A percentile compares a stretch with the other conserved stretches of the same genome.
These are phyloP conservation scores for Nomada hirtipes DNA, from an alignment of 2,888 invertebrate species.

Conservation along the genomic window DNA sequence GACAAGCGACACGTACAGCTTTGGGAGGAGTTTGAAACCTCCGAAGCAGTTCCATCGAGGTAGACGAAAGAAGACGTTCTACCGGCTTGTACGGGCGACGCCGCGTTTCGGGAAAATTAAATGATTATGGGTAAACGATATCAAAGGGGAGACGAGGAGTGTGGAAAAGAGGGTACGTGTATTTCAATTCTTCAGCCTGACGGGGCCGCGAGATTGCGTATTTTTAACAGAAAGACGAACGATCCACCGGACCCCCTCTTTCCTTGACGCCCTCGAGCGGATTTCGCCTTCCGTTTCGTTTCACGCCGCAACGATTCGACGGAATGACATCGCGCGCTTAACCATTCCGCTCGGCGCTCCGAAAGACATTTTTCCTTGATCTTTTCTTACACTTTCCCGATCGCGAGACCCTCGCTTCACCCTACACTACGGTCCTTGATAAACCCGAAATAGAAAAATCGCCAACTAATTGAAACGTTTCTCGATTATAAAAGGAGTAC, in stretches of 20 bases:
- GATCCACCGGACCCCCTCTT: conserved; percentile 46
- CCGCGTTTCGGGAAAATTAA: conserved; percentile 80
- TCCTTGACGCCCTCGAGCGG: conserved; percentile 64
- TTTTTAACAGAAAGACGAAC: conserved; percentile 80
- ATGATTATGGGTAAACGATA: conserved; percentile 85
- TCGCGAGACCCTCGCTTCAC: conserved; percentile 5
- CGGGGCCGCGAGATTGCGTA: conserved; percentile 84
- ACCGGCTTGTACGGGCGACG: conserved; percentile 40
- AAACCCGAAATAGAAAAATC: background rate
- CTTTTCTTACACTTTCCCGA: conserved; percentile 46
- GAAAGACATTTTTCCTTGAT: conserved; percentile 48
- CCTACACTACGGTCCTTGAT: conserved; percentile 7
- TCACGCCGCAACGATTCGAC: conserved; percentile 78
- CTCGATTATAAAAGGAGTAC: background rate
- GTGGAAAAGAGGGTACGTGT: conserved; percentile 75
- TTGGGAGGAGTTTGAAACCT: conserved; percentile 14
- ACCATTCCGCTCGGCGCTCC: conserved; percentile 41
- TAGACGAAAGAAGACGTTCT: conserved; percentile 19
- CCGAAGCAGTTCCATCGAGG: conserved; percentile 48
- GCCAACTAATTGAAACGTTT: background rate
- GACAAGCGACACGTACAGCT: no score
- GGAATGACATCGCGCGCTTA: conserved; percentile 50
- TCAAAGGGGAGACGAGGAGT: conserved; percentile 77
- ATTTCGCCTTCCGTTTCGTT: conserved; percentile 82
- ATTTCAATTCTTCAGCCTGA: conserved; percentile 85